phyloP scores from a whole-genome alignment of 2,888 invertebrate species.

The Chalcosyrphus nemorum region DNA sequence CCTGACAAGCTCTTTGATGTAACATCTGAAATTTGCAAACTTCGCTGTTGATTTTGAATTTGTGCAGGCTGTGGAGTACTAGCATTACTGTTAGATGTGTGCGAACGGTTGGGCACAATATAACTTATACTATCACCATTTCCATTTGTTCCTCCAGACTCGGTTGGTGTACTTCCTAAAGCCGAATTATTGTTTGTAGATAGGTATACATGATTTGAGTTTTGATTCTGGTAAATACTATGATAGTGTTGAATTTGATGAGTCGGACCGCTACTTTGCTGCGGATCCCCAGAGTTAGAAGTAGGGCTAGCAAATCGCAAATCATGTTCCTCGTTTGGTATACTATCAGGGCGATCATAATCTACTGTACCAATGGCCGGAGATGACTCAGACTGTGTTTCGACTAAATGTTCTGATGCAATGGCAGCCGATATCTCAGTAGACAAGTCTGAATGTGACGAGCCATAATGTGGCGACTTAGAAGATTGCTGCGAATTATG shows the following conservation, averaged over 20 bases:
- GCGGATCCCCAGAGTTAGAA: slow-evolving; percentile 72
- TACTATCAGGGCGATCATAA: slow-evolving; percentile 88
- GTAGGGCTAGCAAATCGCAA: slow-evolving; percentile 83
- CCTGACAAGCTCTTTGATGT: slow-evolving; percentile 94
- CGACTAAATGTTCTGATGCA: slow-evolving; percentile 85
- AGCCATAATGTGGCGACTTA: slow-evolving; percentile 82
- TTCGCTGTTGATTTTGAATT: slow-evolving; percentile 73
- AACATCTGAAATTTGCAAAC: slow-evolving; percentile 83
- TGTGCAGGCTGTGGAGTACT: slow-evolving; percentile 67
- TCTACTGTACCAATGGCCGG: slow-evolving; percentile 87
- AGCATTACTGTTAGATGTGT: slow-evolving; percentile 54
- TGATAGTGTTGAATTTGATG: slow-evolving; percentile 78
- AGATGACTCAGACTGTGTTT: slow-evolving; percentile 85
- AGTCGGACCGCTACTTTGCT: slow-evolving; percentile 76
- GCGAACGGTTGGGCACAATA: slow-evolving; percentile 32
- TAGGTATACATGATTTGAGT: slow-evolving; percentile 76
- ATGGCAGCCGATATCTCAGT: slow-evolving; percentile 91
- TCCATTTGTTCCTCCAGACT: slow-evolving; percentile 22
- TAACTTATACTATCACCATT: slow-evolving; percentile 50
- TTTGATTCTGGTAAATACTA: slow-evolving; percentile 78
- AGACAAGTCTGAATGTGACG: slow-evolving; percentile 88
- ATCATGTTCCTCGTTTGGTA: slow-evolving; percentile 82
- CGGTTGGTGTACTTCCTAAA: slow-evolving; percentile 29
- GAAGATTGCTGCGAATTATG: slow-evolving; percentile 73
- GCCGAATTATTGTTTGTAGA: slow-evolving; percentile 42